Evolutionary conservation across 2,797 vertebrate species (phyloP).

Genomic region (Harpagifer antarcticus): DNA sequence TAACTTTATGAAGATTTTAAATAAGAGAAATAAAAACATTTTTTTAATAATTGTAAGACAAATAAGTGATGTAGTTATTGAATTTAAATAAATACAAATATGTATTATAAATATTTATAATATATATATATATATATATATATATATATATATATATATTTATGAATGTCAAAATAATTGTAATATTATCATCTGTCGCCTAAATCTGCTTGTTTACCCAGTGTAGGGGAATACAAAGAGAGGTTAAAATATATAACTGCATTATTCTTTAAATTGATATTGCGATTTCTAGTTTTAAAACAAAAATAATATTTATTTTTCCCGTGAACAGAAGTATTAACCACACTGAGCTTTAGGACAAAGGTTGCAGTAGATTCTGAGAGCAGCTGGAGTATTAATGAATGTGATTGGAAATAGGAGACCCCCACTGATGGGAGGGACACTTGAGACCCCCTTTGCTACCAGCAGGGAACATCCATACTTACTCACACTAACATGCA

Average conservation of each 20-base stretch:
- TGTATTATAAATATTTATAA: too few relatives aligned
- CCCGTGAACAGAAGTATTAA: not conserved
- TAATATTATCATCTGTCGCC: too few relatives aligned
- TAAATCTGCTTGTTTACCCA: too few relatives aligned
- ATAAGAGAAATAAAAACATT: too few relatives aligned
- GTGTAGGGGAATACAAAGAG: not conserved
- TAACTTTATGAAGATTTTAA: too few relatives aligned
- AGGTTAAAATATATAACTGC: not conserved
- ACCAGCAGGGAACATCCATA: conserved; percentile 20
- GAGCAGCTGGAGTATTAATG: conserved; percentile 21
- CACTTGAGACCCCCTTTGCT: conserved; percentile 57
- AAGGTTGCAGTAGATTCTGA: conserved; percentile 15
- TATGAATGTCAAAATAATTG: too few relatives aligned
- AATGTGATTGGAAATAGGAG: conserved; percentile 57
- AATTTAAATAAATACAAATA: too few relatives aligned
- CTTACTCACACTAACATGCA: conserved; percentile 3
- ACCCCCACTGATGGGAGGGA: conserved; percentile 27
- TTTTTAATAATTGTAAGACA: too few relatives aligned
- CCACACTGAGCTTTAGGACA: not conserved
- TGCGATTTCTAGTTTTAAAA: not conserved
- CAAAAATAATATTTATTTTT: not conserved
- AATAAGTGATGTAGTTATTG: too few relatives aligned
- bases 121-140: too few relatives aligned
- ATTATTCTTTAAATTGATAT: not conserved
- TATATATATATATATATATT: too few relatives aligned